phyloP scores from a whole-genome alignment of 35 echinoderm and acorn worm genomes.

The Ptychodera flava region DNA sequence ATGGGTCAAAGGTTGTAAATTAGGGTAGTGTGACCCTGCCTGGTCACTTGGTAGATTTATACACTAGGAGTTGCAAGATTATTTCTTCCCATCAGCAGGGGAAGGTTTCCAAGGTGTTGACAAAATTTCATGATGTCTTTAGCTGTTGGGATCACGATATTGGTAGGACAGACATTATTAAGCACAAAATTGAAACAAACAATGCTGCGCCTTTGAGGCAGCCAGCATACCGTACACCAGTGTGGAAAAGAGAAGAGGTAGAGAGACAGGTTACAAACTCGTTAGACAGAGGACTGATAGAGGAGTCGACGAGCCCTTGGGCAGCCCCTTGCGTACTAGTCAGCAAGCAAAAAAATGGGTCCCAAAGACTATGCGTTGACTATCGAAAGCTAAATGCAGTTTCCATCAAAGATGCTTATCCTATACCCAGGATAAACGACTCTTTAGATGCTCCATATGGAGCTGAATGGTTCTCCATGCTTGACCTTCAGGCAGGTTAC shows the following conservation, averaged over 20 bases:
- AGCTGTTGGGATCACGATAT: neutral
- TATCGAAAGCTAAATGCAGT: slow-evolving; percentile 52
- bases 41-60: too few relatives aligned
- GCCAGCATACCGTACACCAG: slow-evolving; percentile 30
- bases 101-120: too few relatives aligned
- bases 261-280: slow-evolving; percentile 43
- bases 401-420: too few relatives aligned
- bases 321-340: slow-evolving; percentile 53
- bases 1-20: too few relatives aligned
- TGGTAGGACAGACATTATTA: slow-evolving; percentile 13
- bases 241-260: slow-evolving; percentile 30
- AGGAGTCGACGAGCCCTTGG: slow-evolving; percentile 42
- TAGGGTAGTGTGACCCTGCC: too few relatives aligned
- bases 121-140: slow-evolving; percentile 14
- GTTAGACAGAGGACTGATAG: slow-evolving; percentile 31
- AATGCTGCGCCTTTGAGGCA: slow-evolving; percentile 35
- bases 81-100: too few relatives aligned
- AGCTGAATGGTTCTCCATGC: neutral
- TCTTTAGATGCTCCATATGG: too few relatives aligned
- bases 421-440: too few relatives aligned
- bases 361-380: too few relatives aligned
- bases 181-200: slow-evolving; percentile 22
- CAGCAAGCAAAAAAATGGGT: slow-evolving; percentile 68
- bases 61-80: too few relatives aligned
- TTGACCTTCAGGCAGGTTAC: slow-evolving; percentile 13